These are phyloP conservation scores for Theodoxus fluviatilis DNA, from an alignment of 2,888 invertebrate genomes.

Conservation along the genomic window DNA sequence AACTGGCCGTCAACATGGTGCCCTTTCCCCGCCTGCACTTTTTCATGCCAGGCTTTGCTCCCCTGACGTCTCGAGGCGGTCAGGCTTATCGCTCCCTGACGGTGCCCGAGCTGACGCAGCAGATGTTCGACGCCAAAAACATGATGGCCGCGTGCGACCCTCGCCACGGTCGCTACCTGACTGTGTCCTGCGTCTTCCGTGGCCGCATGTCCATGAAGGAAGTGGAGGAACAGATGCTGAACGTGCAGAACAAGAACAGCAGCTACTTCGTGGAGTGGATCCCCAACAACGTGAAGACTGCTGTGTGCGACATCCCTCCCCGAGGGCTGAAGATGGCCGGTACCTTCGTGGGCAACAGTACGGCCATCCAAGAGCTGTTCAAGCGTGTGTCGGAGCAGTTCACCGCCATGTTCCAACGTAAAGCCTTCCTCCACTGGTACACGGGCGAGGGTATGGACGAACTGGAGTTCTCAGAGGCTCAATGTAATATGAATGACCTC, in stretches of 20 bases:
- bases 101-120: conserved; percentile 29
- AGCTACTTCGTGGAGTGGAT: conserved; percentile 28
- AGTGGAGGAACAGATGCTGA: conserved; percentile 27
- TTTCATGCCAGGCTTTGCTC: conserved; percentile 29
- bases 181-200: conserved; percentile 31
- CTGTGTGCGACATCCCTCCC: conserved; percentile 30
- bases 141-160: conserved; percentile 32
- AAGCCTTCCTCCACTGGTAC: conserved; percentile 30
- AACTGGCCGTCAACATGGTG: conserved; percentile 31
- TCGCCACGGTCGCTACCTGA: conserved; percentile 27
- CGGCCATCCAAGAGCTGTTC: conserved; percentile 28
- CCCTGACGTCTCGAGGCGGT: conserved; percentile 25
- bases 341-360: conserved; percentile 30
- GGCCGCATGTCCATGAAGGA: conserved; percentile 32
- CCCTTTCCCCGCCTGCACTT: conserved; percentile 32
- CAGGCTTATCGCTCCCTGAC: conserved; percentile 26
- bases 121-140: conserved; percentile 32
- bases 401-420: conserved; percentile 9
- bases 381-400: conserved; percentile 25
- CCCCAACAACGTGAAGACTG: conserved; percentile 29
- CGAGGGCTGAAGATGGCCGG: conserved; percentile 25
- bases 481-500: conserved; percentile 18
- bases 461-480: conserved; percentile 22
- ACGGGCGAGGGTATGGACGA: conserved; percentile 30
- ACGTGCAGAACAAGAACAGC: conserved; percentile 26